These are phyloP conservation scores for Ciconia nigra DNA, from an alignment of 2,797 vertebrate species.

Conservation along the genomic window DNA sequence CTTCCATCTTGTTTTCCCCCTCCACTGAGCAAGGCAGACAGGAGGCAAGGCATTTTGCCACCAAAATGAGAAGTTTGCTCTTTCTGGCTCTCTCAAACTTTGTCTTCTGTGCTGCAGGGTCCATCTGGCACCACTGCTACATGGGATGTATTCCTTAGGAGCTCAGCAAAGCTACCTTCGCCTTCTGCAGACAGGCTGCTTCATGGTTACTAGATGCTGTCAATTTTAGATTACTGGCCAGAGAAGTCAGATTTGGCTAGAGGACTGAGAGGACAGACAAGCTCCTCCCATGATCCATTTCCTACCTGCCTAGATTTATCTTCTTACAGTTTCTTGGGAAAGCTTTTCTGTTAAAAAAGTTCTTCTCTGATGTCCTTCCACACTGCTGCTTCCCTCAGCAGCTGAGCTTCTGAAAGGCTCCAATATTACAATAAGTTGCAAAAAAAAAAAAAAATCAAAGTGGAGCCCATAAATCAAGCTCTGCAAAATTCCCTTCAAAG, in stretches of 20 bases:
- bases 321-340: background rate
- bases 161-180: background rate
- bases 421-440: background rate
- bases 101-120: background rate
- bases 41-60: background rate
- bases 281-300: background rate
- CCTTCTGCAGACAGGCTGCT: background rate
- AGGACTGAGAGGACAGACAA: background rate
- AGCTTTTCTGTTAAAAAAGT: background rate
- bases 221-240: background rate
- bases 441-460: background rate
- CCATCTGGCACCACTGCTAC: background rate
- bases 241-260: background rate
- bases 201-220: background rate
- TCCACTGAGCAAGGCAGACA: background rate
- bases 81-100: background rate
- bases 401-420: background rate
- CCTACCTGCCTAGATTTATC: background rate
- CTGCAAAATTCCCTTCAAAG: background rate
- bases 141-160: accelerated
- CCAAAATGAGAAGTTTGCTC: background rate
- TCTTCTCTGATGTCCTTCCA: background rate
- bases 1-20: background rate
- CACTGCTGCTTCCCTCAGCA: background rate
- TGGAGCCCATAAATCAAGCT: background rate